Conservation (phyloP, 2,797 vertebrate species). For the Myotis myotis region DNA sequence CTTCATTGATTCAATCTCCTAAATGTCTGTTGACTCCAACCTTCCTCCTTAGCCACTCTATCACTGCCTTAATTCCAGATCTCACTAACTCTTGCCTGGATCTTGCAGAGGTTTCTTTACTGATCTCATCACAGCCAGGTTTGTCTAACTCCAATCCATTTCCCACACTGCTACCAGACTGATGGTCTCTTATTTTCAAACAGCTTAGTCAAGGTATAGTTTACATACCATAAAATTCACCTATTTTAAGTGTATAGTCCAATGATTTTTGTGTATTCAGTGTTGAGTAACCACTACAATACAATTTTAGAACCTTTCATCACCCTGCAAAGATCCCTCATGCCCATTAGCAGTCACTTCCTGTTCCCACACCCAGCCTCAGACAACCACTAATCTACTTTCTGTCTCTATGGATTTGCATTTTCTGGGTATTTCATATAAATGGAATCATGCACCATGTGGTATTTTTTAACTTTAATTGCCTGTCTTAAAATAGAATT, state of each 20-base stretch:
- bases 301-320: constrained; percentile 34
- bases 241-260: neutral
- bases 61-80: neutral
- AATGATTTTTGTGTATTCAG: constrained; percentile 31
- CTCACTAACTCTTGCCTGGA: neutral
- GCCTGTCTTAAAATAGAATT: constrained; percentile 11
- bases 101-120: constrained; percentile 29
- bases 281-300: neutral
- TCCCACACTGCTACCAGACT: neutral
- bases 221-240: constrained; percentile 19
- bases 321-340: neutral
- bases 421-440: constrained; percentile 47
- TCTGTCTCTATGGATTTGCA: constrained; percentile 5
- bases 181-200: constrained; percentile 29
- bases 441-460: neutral
- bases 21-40: neutral
- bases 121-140: neutral
- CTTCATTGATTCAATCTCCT: neutral
- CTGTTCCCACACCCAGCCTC: neutral
- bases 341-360: constrained; percentile 25
- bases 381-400: constrained; percentile 1
- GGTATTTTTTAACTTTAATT: constrained; percentile 31
- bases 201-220: neutral
- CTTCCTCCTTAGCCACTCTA: neutral
- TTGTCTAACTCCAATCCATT: constrained; percentile 5